Base-by-base conservation (phyloP, 2,888 invertebrate species). In the Phlogophora meticulosa region DNA sequence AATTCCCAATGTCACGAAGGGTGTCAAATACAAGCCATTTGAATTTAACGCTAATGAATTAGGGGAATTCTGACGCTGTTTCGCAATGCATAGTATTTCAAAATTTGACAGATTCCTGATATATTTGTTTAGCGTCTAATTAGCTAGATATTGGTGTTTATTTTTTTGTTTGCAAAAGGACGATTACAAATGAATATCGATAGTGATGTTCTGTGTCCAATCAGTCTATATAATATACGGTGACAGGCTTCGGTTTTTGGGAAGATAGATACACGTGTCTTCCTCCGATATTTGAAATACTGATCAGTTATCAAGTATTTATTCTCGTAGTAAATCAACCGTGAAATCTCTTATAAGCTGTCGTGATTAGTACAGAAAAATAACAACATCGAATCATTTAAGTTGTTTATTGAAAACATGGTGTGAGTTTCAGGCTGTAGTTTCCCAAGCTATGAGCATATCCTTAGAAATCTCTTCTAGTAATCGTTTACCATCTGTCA, bases 11-110 rank as follows among this genome's bases (percentile, higher is more conserved):
- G 80, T 80, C 72, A 65, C 43, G 40, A 24, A 51, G 83, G 88
- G 90, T 88, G 91, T 91, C 87, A 80, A 80, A 78, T 82, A 88
- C 87, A 90, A 56, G 76, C 75, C 68, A 74, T 78, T 80, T 78
- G 85, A 92, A 93, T 94, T 93, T 92, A 88, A 92, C 92, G 92
- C 90, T 91, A 92, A 92, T 89, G 91, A 93, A 90, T 94, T 90
- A 89, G 85, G 78, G 85, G 93, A 92, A 94, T 92, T 90, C 81
- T 78, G 70, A 65, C 70, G 71, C 49, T 40, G 22, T 58, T 45
- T 15, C n/a, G 48, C 68, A 57, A 66, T 76, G 64, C 51, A 34
- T 36, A 22, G 36, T 56, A 32, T 66, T 76, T 76, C 43, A 71
- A 45, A 38, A 40, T 70, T 17, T 71, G 72, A 65, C 76, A 74